These are phyloP conservation scores for Macaca nemestrina DNA, from an alignment of 2,113 vertebrate species.

Conservation along the genomic window DNA sequence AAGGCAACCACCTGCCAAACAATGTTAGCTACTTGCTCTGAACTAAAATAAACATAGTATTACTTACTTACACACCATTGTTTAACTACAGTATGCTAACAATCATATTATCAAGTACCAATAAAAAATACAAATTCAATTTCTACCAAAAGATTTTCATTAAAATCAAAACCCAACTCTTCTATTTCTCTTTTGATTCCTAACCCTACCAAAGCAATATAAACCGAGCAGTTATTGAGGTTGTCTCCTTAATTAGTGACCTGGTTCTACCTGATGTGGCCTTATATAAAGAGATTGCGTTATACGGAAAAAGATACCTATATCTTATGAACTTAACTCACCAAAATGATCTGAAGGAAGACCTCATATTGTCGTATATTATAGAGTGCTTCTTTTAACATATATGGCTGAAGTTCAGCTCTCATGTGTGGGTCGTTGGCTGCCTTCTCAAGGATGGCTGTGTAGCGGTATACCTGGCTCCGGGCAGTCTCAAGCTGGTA, in stretches of 20 bases:
- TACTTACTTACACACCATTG: neutral
- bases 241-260: neutral
- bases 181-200: neutral
- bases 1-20: neutral
- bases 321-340: slow-evolving; percentile 76
- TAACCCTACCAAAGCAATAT: neutral
- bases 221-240: neutral
- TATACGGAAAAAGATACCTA: neutral
- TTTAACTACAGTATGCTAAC: neutral
- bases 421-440: slow-evolving; percentile 3
- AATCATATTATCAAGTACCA: neutral
- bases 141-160: neutral
- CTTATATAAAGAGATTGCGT: neutral
- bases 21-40: neutral
- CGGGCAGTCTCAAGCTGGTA: slow-evolving; percentile 81
- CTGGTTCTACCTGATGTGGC: neutral
- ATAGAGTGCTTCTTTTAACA: slow-evolving; percentile 91
- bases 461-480: slow-evolving; percentile 85
- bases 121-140: neutral
- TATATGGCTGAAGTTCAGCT: slow-evolving; percentile 22
- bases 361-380: slow-evolving; percentile 91
- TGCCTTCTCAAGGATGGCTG: slow-evolving; percentile 87
- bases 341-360: slow-evolving; percentile 92
- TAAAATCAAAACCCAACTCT: neutral
- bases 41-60: neutral